These are phyloP conservation scores for Aplidium turbinatum DNA, from an alignment of 23 tunicate species.

Conservation along the genomic window DNA sequence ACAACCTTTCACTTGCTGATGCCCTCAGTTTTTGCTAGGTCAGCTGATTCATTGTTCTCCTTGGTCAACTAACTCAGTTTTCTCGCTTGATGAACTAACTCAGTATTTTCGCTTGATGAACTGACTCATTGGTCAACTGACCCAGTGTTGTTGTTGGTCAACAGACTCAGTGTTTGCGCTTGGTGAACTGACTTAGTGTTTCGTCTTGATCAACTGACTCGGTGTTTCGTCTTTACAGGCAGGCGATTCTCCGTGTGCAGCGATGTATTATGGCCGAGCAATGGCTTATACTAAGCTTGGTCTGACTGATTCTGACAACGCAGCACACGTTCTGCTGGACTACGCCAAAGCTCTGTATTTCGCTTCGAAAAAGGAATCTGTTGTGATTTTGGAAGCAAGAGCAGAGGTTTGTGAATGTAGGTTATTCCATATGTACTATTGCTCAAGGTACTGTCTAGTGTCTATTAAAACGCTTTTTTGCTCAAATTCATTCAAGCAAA, in stretches of 20 bases:
- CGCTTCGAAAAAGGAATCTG: constrained; percentile 19
- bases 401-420: constrained; percentile 51
- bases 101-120: not conserved
- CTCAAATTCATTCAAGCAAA: too few species aligned
- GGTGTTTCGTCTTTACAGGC: not conserved
- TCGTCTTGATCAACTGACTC: constrained; percentile 7
- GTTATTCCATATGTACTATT: too few species aligned
- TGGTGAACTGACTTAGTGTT: not conserved
- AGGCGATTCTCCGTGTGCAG: constrained; percentile 48
- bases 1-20: too few species aligned
- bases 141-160: not conserved
- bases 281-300: constrained; percentile 56
- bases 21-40: not conserved
- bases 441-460: too few species aligned
- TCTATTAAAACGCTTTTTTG: not conserved
- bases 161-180: too few species aligned
- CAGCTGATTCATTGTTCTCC: not conserved
- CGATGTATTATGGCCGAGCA: constrained; percentile 69
- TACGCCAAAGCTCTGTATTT: constrained; percentile 55
- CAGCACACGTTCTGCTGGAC: constrained; percentile 44
- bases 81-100: too few species aligned
- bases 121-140: constrained; percentile 9
- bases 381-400: constrained; percentile 68
- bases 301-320: constrained; percentile 30
- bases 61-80: too few species aligned